Conservation (phyloP, 2,797 vertebrate genomes). For the Moxostoma hubbsi region DNA sequence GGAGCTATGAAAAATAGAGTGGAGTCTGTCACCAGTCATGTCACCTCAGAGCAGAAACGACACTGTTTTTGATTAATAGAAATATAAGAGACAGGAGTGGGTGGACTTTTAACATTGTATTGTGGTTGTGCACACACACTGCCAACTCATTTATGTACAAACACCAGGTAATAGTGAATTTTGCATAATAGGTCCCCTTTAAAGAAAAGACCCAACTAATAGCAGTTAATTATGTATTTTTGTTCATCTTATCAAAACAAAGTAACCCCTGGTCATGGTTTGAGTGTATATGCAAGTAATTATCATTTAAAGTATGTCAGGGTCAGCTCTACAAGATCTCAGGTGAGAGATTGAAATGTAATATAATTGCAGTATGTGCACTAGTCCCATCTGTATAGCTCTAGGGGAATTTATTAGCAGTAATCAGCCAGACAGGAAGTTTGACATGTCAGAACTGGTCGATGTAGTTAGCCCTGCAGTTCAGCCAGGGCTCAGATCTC, state of each 20-base stretch:
- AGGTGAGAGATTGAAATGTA: slow-evolving; percentile 31
- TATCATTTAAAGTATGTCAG: slow-evolving; percentile 35
- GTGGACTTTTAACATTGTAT: no score
- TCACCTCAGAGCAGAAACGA: no score
- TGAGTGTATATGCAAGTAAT: slow-evolving; percentile 38
- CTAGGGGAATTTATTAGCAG: slow-evolving; percentile 32
- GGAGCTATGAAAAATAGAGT: no score
- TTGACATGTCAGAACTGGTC: neutral
- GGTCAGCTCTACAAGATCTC: slow-evolving; percentile 9
- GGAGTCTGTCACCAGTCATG: no score
- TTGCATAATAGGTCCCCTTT: neutral
- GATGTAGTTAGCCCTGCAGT: slow-evolving; percentile 2
- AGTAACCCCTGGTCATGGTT: slow-evolving; percentile 18
- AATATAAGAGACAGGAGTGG: no score
- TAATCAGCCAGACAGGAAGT: slow-evolving; percentile 12
- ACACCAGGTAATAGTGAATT: no score
- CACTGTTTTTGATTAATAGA: no score
- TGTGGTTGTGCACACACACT: no score
- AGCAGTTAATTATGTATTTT: slow-evolving; percentile 19
- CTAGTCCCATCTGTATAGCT: slow-evolving; percentile 19
- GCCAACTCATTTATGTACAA: no score
- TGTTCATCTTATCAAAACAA: slow-evolving; percentile 21
- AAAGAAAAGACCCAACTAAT: slow-evolving; percentile 3
- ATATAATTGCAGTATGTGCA: slow-evolving; percentile 37
- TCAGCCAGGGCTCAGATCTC: neutral